A percentile compares a stretch with the other conserved stretches of the same genome.
These are phyloP conservation scores for Spatula versicolor DNA, from an alignment of 2,797 vertebrate genomes.

Conservation along the genomic window DNA sequence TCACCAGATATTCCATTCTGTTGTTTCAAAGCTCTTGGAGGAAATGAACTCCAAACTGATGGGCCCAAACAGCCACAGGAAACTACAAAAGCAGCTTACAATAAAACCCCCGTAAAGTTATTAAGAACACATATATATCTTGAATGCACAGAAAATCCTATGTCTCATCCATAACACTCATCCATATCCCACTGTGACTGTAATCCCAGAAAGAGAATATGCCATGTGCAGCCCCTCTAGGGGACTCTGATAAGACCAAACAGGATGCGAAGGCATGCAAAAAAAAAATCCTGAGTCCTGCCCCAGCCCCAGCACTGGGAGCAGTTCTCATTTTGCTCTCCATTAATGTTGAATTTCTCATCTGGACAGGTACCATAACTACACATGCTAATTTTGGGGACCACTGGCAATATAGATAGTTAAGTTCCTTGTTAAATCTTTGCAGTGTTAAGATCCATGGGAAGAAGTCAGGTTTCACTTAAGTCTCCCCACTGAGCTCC, in stretches of 20 bases:
- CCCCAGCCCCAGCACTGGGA: background rate
- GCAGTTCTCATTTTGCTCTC: background rate
- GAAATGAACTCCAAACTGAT: background rate
- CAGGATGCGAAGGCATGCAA: background rate
- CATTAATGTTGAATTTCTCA: background rate
- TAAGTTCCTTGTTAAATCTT: background rate
- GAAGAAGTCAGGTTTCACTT: background rate
- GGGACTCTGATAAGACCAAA: accelerated
- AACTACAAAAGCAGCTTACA: conserved; percentile 55
- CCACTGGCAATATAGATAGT: accelerated
- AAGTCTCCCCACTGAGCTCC: background rate
- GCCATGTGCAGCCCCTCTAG: accelerated
- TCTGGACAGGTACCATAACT: accelerated
- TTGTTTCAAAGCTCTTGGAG: background rate
- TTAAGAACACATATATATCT: conserved; percentile 24
- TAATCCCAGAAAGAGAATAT: background rate
- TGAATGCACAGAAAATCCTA: conserved; percentile 50
- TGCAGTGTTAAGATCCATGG: background rate
- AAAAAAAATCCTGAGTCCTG: background rate
- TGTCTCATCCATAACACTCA: conserved; percentile 5
- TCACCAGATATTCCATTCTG: background rate
- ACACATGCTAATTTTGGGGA: accelerated
- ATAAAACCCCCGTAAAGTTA: conserved; percentile 44
- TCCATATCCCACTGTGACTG: background rate
- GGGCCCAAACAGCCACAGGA: accelerated